These are phyloP conservation scores for Gulo gulo DNA, from an alignment of 2,113 vertebrate species.

Conservation along the genomic window DNA sequence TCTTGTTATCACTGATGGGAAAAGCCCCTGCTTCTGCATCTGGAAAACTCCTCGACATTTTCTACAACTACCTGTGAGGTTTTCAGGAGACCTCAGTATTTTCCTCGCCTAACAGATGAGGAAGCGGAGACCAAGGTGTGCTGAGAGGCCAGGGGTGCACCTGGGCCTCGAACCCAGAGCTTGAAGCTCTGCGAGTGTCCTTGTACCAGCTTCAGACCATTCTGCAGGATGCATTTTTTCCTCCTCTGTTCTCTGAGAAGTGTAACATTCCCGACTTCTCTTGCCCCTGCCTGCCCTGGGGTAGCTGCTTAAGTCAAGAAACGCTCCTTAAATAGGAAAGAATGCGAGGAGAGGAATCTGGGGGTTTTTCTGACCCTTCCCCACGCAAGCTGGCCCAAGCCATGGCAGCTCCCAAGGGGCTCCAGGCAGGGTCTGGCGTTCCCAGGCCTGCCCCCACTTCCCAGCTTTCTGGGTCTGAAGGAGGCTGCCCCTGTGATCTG, in stretches of 20 bases:
- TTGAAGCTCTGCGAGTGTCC: background rate
- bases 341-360: background rate
- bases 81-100: background rate
- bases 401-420: background rate
- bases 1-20: background rate
- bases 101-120: background rate
- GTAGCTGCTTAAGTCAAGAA: background rate
- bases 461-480: background rate
- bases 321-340: background rate
- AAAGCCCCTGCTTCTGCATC: background rate
- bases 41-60: background rate
- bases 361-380: background rate
- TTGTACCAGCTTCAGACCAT: accelerated
- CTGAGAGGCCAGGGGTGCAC: background rate
- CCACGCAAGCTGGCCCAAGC: background rate
- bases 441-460: background rate
- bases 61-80: background rate
- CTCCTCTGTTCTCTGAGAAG: background rate
- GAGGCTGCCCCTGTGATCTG: too few relatives aligned
- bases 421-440: background rate
- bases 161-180: background rate
- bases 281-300: background rate
- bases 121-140: background rate
- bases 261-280: background rate
- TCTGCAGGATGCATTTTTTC: accelerated